Conservation (phyloP, 2,113 vertebrate species). For the Tenebrosternarchus preto region DNA sequence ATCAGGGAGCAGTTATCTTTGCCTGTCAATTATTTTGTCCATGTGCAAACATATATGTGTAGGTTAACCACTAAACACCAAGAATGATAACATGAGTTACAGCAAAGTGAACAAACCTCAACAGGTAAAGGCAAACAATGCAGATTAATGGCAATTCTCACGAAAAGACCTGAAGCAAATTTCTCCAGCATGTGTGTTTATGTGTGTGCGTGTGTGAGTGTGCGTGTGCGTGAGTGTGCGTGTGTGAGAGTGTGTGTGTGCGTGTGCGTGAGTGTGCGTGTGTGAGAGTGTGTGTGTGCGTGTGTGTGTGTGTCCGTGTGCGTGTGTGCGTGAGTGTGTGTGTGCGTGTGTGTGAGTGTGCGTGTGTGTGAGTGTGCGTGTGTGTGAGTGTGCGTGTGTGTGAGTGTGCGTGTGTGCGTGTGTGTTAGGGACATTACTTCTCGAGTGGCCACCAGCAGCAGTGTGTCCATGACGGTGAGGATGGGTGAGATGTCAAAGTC, state of each 20-base stretch:
- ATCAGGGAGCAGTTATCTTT: too few species aligned
- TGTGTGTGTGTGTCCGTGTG: neutral
- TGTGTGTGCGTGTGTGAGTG: neutral
- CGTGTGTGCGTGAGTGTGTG: neutral
- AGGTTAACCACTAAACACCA: too few species aligned
- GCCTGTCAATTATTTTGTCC: too few species aligned
- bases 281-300: neutral
- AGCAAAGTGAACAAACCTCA: too few species aligned
- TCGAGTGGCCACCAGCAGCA: slow-evolving; percentile 84
- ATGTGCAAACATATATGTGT: too few species aligned
- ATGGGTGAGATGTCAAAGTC: slow-evolving; percentile 83
- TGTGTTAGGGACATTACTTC: slow-evolving; percentile 75
- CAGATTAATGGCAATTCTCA: neutral
- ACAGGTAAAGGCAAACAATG: too few species aligned
- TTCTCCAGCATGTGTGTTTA: too few species aligned
- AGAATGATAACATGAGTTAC: too few species aligned
- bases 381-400: neutral
- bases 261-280: neutral
- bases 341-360: neutral
- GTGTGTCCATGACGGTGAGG: slow-evolving; percentile 85
- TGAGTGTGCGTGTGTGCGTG: neutral
- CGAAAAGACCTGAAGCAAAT: neutral
- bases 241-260: too few species aligned
- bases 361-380: neutral
- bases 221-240: neutral